Percentiles rank a stretch among this genome's conserved stretches.
These are phyloP conservation scores for Pollicipes pollicipes DNA, from an alignment of 1,140 invertebrate genomes.

Conservation along the genomic window DNA sequence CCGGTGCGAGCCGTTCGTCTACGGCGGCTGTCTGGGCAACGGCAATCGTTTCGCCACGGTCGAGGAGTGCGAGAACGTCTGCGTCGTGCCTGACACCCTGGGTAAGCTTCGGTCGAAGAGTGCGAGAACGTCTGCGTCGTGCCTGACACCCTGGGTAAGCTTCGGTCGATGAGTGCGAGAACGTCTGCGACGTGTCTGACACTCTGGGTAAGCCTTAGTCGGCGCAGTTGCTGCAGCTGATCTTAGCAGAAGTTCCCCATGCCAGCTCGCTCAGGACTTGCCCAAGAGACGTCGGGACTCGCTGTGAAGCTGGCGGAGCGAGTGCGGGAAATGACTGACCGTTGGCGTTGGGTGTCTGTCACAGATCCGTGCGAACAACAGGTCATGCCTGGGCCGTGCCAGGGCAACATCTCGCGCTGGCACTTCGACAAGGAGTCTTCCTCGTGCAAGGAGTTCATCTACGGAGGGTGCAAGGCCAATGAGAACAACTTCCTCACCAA, in stretches of 20 bases:
- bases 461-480: constrained; percentile 76
- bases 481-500: constrained; percentile 42
- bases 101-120: no score
- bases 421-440: constrained; percentile 51
- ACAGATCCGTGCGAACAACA: constrained; percentile 60
- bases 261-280: no score
- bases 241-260: no score
- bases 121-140: not conserved
- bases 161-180: not conserved
- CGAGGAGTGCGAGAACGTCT: constrained; percentile 63
- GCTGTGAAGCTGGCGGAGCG: no score
- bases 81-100: constrained; percentile 26
- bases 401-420: constrained; percentile 63
- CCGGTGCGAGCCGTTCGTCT: constrained; percentile 55
- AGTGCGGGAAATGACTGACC: no score
- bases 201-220: not conserved
- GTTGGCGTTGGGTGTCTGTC: not conserved
- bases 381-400: constrained; percentile 59
- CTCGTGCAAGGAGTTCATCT: constrained; percentile 55
- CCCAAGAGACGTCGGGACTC: no score
- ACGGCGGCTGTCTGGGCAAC: constrained; percentile 51
- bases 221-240: no score
- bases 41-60: constrained; percentile 66
- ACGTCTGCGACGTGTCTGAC: not conserved
- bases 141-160: not conserved